These are phyloP conservation scores for Coregonus sp. DNA, from an alignment of 2,797 vertebrate genomes.

Conservation along the genomic window DNA sequence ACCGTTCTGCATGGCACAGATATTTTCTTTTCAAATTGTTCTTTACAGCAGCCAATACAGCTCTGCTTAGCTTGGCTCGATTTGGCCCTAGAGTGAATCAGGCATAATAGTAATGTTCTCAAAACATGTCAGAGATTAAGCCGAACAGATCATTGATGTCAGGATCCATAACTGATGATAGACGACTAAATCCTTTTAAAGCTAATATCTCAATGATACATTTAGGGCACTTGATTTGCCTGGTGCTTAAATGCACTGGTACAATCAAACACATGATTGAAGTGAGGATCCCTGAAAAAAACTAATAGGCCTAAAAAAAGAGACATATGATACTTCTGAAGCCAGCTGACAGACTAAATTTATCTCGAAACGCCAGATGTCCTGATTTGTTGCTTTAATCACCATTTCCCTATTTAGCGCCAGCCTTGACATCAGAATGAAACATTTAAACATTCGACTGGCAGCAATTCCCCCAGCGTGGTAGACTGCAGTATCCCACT, in stretches of 20 bases:
- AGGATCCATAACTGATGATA: constrained; percentile 22
- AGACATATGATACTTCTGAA: constrained; percentile 15
- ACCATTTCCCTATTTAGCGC: constrained; percentile 29
- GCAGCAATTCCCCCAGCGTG: neutral
- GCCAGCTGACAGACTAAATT: constrained; percentile 5
- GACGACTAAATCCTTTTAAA: constrained; percentile 14
- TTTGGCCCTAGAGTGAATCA: too few species aligned
- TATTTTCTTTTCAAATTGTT: too few species aligned
- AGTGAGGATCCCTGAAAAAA: constrained; percentile 15
- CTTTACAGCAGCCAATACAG: too few species aligned
- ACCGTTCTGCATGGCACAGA: too few species aligned
- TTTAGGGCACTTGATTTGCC: constrained; percentile 17
- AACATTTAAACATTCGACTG: neutral
- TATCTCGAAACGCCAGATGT: neutral
- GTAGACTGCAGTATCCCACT: neutral
- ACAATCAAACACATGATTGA: constrained; percentile 30
- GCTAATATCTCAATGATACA: constrained; percentile 11
- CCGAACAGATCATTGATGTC: constrained; percentile 19
- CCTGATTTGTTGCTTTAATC: constrained; percentile 29
- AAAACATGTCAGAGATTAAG: constrained; percentile 26
- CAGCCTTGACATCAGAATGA: constrained; percentile 18
- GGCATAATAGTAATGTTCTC: too few species aligned
- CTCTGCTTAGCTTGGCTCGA: too few species aligned
- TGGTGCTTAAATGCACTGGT: constrained; percentile 27
- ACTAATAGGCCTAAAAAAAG: neutral